Base-by-base conservation (phyloP, 2,797 vertebrate species). In the Mastacembelus armatus region DNA sequence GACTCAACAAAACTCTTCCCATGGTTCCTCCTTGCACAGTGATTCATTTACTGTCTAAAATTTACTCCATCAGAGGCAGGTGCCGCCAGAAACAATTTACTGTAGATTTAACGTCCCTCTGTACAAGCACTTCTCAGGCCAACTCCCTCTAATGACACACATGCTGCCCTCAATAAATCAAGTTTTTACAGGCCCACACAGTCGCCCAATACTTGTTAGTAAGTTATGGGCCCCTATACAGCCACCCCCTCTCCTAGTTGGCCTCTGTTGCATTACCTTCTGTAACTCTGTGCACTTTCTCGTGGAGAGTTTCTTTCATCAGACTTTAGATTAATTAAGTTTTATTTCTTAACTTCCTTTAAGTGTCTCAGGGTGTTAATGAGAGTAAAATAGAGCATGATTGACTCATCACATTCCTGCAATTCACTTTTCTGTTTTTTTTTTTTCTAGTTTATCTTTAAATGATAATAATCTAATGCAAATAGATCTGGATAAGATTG, bases 1-100 rank as follows among this genome's bases (percentile, higher is more conserved):
- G 58, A 76, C 78, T 81, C 73, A 83, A 71, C 71, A 66, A 10
- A 77, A 51, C 38, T 42, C 54, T 59, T 27, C 49, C 40, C 29
- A 21, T 57, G 40, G 50, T 51, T 59, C 61, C 66, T 65, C 48
- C 66, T 51, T 72, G 62, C 47, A 4, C 26, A 0, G 59, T 74
- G 82, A 85, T 82, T 85, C 74, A 84, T 80, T 76, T n/a, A 66
- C 60, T 68, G 66, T 84, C 66, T 56, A 59, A 84, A 82, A 84
- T 82, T 78, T 78, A 74, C 68, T 74, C 74, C 85, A 79, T 74
- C 51, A 67, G 35, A 73, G 55, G 54, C 70, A 78, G 49, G 62
- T 67, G 67, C 65, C 67, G 64, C 61, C 74, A 69, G 51, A 32
- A 6, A 48, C 22, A 5, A 44, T 63, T 72, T 77, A 70, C 58